Base-by-base conservation (phyloP, 2,113 vertebrate species). In the Cygnus buccinator region DNA sequence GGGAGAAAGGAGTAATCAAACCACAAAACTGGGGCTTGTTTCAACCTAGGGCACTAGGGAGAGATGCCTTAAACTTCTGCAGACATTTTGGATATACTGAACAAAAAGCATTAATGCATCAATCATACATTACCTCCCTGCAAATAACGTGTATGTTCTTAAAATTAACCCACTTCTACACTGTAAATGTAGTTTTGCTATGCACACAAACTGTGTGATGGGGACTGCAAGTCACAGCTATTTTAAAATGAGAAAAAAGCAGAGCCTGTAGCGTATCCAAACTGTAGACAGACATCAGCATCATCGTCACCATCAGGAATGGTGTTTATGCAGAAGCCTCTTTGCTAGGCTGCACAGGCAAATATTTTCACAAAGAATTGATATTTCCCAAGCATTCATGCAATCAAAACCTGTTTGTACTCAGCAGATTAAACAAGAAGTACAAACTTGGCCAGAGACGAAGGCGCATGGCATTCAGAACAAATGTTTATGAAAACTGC, bases 321-420 rank as follows among this genome's bases (percentile, higher is more conserved):
- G 58, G 22, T 29, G 58, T 78, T 84, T n/a, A 43, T 57, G 54
- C 35, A 29, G 58, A 46, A 1, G 52, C 63, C 37, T 61, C 80
- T 90, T 75, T 84, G 48, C 77, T 68, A 46, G 44, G 50, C 65
- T 89, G 77, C 83, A 61, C 5, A 25, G 50, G 62, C 18, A 61
- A 92, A 57, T 70, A 92, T 89, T 95, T 90, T 80, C 48, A 44
- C 77, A 79, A 70, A 70, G 73, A 76, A 83, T 3, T 76, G 80
- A 41, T 62, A 55, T 76, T 96, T 95, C 70, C 86, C 61, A 68
- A 79, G 73, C 48, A 39, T 76, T 61, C 54, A 13, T 39, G 63
- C 84, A 82, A 79, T 61, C 70, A n/a, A 92, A 94, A 79, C 41
- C 66, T 82, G 93, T 91, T 93, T 3, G 22, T 59, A 75, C 54